phyloP scores from a whole-genome alignment of 2,113 vertebrate species.

The Taxidea taxus region DNA sequence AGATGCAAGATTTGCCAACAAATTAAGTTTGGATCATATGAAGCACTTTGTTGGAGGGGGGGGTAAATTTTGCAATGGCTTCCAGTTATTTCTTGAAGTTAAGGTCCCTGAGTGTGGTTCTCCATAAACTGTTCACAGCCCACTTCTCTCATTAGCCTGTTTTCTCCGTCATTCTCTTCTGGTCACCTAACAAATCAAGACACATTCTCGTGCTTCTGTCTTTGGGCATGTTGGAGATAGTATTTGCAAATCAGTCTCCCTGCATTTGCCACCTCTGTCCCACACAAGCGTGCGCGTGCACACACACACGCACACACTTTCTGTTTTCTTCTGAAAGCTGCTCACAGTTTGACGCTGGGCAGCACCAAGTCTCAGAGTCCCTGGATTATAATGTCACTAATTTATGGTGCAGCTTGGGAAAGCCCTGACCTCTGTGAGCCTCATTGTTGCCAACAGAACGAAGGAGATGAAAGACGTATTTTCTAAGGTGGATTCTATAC shows the following conservation, averaged over 20 bases:
- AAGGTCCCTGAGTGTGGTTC: neutral
- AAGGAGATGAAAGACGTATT: neutral
- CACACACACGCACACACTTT: neutral
- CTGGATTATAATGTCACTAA: neutral
- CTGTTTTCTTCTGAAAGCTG: neutral
- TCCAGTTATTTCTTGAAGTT: neutral
- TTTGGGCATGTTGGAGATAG: neutral
- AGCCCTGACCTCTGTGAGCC: neutral
- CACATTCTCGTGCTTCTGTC: neutral
- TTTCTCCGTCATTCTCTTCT: neutral
- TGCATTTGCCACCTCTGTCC: neutral
- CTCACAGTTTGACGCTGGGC: neutral
- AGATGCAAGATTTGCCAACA: neutral
- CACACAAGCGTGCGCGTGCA: rapidly evolving
- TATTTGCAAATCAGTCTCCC: neutral
- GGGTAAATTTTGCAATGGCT: neutral
- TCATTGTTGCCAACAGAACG: neutral
- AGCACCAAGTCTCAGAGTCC: neutral
- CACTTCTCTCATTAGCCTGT: neutral
- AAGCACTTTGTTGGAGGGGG: neutral
- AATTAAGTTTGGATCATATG: neutral
- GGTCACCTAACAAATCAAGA: neutral
- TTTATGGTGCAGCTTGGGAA: neutral
- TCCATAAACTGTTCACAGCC: neutral
- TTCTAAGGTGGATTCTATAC: neutral